These are phyloP conservation scores for Drosophila austrosaltans DNA, from an alignment of 2,888 invertebrate species.

Conservation along the genomic window DNA sequence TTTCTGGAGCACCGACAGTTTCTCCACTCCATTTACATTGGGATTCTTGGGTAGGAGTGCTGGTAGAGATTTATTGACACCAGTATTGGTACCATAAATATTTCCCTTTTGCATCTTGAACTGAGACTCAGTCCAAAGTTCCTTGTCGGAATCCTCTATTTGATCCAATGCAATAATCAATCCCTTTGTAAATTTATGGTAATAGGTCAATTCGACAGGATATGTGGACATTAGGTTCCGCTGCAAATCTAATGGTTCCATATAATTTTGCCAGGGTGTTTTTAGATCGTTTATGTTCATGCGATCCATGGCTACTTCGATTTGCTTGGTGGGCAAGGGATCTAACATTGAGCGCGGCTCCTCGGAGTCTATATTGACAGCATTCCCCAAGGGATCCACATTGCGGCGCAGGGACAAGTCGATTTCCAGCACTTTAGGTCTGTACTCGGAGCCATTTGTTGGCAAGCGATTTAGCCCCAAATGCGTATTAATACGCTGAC, in stretches of 20 bases:
- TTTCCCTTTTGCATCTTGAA: conserved; percentile 57
- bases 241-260: conserved; percentile 89
- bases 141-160: conserved; percentile 54
- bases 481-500: conserved; percentile 81
- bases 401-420: conserved; percentile 77
- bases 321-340: conserved; percentile 63
- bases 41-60: conserved; percentile 30
- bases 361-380: conserved; percentile 52
- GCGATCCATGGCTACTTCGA: conserved; percentile 39
- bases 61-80: conserved; percentile 1
- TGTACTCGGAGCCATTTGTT: conserved; percentile 51
- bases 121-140: conserved; percentile 61
- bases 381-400: conserved; percentile 67
- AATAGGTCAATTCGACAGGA: conserved; percentile 89
- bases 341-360: conserved; percentile 69
- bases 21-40: background rate
- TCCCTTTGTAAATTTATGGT: conserved; percentile 86
- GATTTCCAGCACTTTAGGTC: conserved; percentile 74
- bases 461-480: conserved; percentile 62
- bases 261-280: conserved; percentile 72
- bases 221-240: conserved; percentile 85
- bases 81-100: conserved; percentile 40
- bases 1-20: conserved; percentile 69
- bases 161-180: conserved; percentile 47
- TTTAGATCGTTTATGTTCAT: conserved; percentile 53